Base-by-base conservation (phyloP, 23 tunicate genomes). In the Ascidia mentula region DNA sequence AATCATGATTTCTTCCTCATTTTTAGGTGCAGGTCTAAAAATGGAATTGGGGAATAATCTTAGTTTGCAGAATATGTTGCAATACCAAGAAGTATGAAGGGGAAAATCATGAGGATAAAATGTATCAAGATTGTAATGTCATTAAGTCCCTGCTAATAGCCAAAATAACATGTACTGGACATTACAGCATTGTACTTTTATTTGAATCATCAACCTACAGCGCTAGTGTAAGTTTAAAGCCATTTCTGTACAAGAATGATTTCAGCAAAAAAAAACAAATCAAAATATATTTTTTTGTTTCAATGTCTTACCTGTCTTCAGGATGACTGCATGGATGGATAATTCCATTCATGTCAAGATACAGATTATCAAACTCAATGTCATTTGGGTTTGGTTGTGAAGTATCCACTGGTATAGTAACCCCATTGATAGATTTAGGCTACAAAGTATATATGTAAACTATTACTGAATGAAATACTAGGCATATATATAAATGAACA, bases 241-340 rank as follows among this genome's bases (percentile, higher is more conserved):
- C n/a, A n/a, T n/a, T n/a, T n/a, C n/a, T n/a, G n/a, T n/a, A n/a
- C n/a, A n/a, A n/a, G n/a, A n/a, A n/a, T n/a, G n/a, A n/a, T n/a
- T n/a, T n/a, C n/a, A n/a, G 65, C 65, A 53, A 5, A 3, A 53
- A 20, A 20, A 5, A 53, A 53, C 7, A 53, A 5, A 5, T 3
- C 2, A 20, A 53, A 9, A 53, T 20, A 53, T 53, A 9, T 12
- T 42, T 42, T 42, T 42, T 42, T 42, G 15, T 15, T 42, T 9
- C 53, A 42, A 42, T 42, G 15, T 42, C 24, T 0, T 75, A 90
- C 97, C 98, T 83, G 69, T 95, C 99, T 82, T 95, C 99, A 53
- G 99, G 99, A 79, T 95, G 99, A 65, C 90, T 83, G 86, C 99
- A 95, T 15, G 99, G 99, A 75, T 95, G 99, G 73, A 95, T 95